A percentile compares a stretch with the other conserved stretches of the same genome.
Conservation (phyloP, 2,113 vertebrate genomes). For the Ceyx melanurus region DNA sequence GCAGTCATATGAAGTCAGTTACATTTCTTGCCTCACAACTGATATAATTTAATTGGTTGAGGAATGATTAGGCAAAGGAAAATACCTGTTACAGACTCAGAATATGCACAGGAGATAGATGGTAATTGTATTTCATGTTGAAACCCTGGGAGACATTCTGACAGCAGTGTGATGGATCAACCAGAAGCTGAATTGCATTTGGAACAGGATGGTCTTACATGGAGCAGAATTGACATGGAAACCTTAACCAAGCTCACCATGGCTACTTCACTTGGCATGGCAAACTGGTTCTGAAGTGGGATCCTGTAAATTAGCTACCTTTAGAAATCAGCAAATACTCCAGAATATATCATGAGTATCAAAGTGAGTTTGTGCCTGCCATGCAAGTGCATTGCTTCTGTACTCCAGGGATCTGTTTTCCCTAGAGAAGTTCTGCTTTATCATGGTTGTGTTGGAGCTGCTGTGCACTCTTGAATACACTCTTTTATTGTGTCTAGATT, state of each 20-base stretch:
- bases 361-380: not conserved
- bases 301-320: not conserved
- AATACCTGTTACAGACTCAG: not conserved
- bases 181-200: not conserved
- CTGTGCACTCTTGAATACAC: not conserved
- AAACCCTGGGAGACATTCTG: not conserved
- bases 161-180: not conserved
- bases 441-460: not conserved
- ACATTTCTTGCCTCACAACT: not conserved
- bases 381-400: not conserved
- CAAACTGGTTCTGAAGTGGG: not conserved
- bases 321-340: not conserved
- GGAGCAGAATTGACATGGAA: not conserved
- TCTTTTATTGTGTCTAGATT: not conserved
- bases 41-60: not conserved
- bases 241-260: not conserved
- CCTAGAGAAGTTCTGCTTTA: not conserved
- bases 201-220: not conserved
- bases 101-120: not conserved
- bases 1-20: not conserved
- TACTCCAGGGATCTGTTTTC: not conserved
- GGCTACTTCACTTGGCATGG: not conserved
- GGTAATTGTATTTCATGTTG: not conserved
- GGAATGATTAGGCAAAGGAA: not conserved
- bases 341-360: not conserved